A percentile compares a stretch with the other conserved stretches of the same genome.
Conservation (phyloP, 1,140 invertebrate species). For the Ditylenchus dipsaci region DNA sequence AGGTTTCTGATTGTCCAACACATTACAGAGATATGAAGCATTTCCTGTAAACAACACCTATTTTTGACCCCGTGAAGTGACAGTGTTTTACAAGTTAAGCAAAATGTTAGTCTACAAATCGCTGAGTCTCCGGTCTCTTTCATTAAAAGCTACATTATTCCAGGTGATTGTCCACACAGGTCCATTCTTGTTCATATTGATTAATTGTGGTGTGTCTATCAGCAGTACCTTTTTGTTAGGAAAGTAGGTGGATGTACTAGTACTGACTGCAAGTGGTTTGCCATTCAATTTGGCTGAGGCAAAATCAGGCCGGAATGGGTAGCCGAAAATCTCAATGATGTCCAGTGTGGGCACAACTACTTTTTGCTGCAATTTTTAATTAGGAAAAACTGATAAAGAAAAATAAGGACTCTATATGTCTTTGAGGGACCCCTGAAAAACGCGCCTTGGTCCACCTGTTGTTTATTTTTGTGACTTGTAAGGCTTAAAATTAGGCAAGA, state of each 20-base stretch:
- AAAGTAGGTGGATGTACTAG: background rate
- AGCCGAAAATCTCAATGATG: conserved; percentile 28
- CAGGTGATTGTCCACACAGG: conserved; percentile 6
- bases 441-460: too few relatives aligned
- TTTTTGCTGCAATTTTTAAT: conserved; percentile 13
- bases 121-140: too few relatives aligned
- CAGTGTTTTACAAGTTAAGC: too few relatives aligned
- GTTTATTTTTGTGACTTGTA: too few relatives aligned
- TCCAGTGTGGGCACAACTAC: conserved; percentile 15
- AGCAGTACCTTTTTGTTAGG: conserved; percentile 15
- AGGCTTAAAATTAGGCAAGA: too few relatives aligned
- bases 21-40: too few relatives aligned
- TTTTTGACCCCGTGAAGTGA: too few relatives aligned
- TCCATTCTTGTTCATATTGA: conserved; percentile 16
- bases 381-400: background rate
- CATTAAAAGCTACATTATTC: background rate
- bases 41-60: too few relatives aligned
- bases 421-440: too few relatives aligned
- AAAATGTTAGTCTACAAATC: too few relatives aligned
- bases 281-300: conserved; percentile 19
- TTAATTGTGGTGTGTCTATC: background rate
- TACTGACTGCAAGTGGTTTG: background rate
- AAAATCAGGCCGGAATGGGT: conserved; percentile 15
- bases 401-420: too few relatives aligned
- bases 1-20: too few relatives aligned